A percentile compares a stretch with the other conserved stretches of the same genome.
These are phyloP conservation scores for Myoxocephalus aenaeus DNA, from an alignment of 2,797 vertebrate genomes.

Conservation along the genomic window DNA sequence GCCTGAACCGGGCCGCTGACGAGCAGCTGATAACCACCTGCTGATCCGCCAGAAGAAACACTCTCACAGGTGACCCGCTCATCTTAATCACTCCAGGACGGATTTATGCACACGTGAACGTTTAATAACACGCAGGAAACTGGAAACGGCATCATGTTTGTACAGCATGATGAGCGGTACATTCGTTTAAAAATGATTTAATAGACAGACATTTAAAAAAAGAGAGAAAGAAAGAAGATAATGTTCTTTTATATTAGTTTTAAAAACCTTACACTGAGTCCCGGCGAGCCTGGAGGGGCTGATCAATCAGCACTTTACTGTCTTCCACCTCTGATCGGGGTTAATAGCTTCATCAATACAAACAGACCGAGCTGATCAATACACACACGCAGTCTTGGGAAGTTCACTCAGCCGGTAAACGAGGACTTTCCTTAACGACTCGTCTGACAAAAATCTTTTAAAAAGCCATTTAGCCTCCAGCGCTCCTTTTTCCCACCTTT, in stretches of 20 bases:
- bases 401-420: neutral
- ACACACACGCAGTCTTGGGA: neutral
- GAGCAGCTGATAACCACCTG: constrained; percentile 83
- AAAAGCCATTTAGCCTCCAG: neutral
- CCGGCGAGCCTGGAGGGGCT: neutral
- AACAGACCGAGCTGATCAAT: constrained; percentile 20
- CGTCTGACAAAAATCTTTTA: neutral
- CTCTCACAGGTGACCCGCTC: neutral
- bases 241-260: neutral
- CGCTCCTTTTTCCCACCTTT: neutral
- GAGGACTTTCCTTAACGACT: neutral
- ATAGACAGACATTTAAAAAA: neutral
- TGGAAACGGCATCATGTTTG: neutral
- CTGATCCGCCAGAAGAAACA: constrained; percentile 49
- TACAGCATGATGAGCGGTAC: neutral
- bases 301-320: constrained; percentile 18
- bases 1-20: constrained; percentile 86
- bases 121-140: neutral
- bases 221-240: neutral
- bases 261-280: neutral
- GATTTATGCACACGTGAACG: neutral
- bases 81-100: too few relatives aligned
- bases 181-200: neutral
- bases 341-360: constrained; percentile 53
- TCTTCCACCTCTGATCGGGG: constrained; percentile 14